Base-by-base conservation (phyloP, 2,888 invertebrate species). In the Pachliopta kotzebuea region DNA sequence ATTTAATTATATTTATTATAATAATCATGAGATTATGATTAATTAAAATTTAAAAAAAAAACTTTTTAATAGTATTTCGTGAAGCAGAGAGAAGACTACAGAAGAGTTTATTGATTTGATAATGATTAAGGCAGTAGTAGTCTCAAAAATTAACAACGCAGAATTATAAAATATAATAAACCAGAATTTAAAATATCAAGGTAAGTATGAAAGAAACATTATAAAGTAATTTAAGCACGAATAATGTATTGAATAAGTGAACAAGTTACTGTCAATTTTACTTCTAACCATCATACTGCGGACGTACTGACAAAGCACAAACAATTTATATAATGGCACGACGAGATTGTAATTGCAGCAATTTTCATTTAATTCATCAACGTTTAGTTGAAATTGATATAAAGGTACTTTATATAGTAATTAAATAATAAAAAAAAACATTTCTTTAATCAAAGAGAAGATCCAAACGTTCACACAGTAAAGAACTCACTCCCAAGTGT, bases 311-410 rank as follows among this genome's bases (percentile, higher is more conserved):
- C 23, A 57, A 49, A 45, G 45, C 49, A 37, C n/a, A 45, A 26
- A 24, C 26, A 57, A 57, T 57, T 57, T 57, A 17, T 57, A n/a
- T 57, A 57, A 57, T 55, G 18, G n/a, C 18, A n/a, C 49, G 59
- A 29, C 59, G 59, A 49, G 49, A 49, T 20, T 20, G 49, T 49
- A 20, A 20, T 49, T 49, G 11, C 37, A 49, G 49, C 49, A 49
- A 49, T 49, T 49, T 49, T 8, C 49, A 49, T 49, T 49, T 49
- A n/a, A 49, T 49, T 49, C 7, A n/a, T 20, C 20, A 20, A 20
- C 49, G 49, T 49, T 49, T n/a, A 49, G 49, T 49, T 45, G 17
- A 45, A 45, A 49, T 14, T 49, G 45, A 49, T 49, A 37, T 11
- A 37, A 4, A 14, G n/a, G 49, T 20, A 9, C n/a, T n/a, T 7